Evolutionary conservation across 2,113 vertebrate species (phyloP), one percentile per base, ranked within the genome.

Genomic region (Rhinolophus sinicus): DNA sequence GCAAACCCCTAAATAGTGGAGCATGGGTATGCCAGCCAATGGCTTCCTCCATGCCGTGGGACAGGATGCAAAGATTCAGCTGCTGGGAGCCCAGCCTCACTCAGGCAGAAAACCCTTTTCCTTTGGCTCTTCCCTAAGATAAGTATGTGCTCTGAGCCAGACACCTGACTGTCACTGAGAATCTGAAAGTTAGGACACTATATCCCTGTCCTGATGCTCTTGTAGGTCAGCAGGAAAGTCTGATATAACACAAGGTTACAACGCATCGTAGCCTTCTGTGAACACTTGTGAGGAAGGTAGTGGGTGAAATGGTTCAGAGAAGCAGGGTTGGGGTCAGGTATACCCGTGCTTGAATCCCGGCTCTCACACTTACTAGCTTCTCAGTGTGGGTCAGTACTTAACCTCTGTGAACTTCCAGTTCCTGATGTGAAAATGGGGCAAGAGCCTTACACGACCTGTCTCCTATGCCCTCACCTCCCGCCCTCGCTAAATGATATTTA

Each of bases 11-110:
- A 21, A 67, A 33, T 50, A 12, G 35, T 21, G 3, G 13, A 47
- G 50, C 15, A 1, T 0, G 1, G 19, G 11, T 44, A 1, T 38
- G 5, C 38, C 33, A 52, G 11, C 8, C 18, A 0, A 7, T 3
- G 2, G 28, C 15, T 4, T 5, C 16, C 47, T 78, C 16, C n/a
- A 0, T 30, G 24, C 28, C 47, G 0, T 28, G 56, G 15, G 35
- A 21, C 5, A 28, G 22, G 50, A 18, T 26, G 9, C 24, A 8
- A 76, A 9, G 5, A 50, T n/a, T 56, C 33, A 15, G 21, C 11
- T 26, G 24, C 38, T 58, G 30, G 3, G 15, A 6, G 6, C 8
- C n/a, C 18, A 2, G 8, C 1, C 15, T 64, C 35, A 12, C 24
- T 58, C 64, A 54, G 21, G 4, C n/a, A 30, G 26, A 14, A 75